Percentiles rank a stretch among this genome's conserved stretches.
phyloP scores from a whole-genome alignment of 2,888 invertebrate genomes.

The Spisula subtruncata region DNA sequence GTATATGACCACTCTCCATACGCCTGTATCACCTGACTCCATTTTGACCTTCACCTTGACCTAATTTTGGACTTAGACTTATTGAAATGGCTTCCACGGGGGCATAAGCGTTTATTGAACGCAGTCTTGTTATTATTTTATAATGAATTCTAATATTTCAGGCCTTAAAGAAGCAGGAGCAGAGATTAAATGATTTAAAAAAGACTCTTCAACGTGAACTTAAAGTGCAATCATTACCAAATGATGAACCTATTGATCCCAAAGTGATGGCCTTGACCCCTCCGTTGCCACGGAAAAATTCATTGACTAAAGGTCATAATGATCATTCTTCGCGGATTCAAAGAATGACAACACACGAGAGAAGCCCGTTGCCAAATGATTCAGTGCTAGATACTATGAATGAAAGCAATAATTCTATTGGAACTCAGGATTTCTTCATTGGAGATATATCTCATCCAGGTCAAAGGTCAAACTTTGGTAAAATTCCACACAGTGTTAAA shows the following conservation, averaged over 20 bases:
- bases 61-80: too few relatives aligned
- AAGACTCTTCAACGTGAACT: constrained; percentile 96
- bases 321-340: constrained; percentile 50
- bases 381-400: constrained; percentile 47
- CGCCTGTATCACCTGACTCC: too few relatives aligned
- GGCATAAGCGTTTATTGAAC: too few relatives aligned
- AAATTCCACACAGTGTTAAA: constrained; percentile 30
- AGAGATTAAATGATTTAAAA: constrained; percentile 95
- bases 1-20: too few relatives aligned
- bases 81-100: too few relatives aligned
- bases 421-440: constrained; percentile 59
- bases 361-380: constrained; percentile 53
- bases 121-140: too few relatives aligned
- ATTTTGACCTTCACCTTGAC: too few relatives aligned
- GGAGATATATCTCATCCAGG: constrained; percentile 55
- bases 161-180: constrained; percentile 94
- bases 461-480: constrained; percentile 41
- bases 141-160: constrained; percentile 59
- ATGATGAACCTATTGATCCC: constrained; percentile 86
- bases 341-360: constrained; percentile 53
- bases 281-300: constrained; percentile 67
- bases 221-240: constrained; percentile 87
- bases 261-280: constrained; percentile 67
- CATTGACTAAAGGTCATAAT: constrained; percentile 37
- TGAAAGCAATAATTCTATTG: constrained; percentile 51